Evolutionary conservation across 1,140 invertebrate genomes (phyloP), one percentile per base, ranked within the genome.

Genomic region (Sarcophaga bullata): DNA sequence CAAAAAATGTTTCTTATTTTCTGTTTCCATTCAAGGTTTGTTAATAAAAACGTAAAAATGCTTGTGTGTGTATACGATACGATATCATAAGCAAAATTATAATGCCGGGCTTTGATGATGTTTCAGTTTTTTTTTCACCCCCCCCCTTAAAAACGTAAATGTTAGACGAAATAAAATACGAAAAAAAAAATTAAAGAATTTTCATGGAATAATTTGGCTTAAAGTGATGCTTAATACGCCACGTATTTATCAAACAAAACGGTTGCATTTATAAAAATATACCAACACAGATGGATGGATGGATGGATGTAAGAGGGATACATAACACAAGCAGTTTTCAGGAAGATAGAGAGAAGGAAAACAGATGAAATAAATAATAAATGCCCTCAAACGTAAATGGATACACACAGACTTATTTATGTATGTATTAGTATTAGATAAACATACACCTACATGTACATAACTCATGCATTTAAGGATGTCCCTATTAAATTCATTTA

Each of bases 61-160:
- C 54, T 58, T 6, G 6, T 58, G 54, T 58, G 10, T 17, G 8
- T 62, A 62, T 62, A 17, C 19, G 15, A 68, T 8, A 68, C 6
- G n/a, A 68, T 58, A 58, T n/a, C 11, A 58, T 68, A 68, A 68
- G n/a, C 62, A 8, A 19, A 68, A 68, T 68, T 19, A 68, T 68
- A 68, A 68, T 68, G 17, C 25, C 25, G 4, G 4, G 25, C 62
- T 68, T 68, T 68, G 9, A 58, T 58, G 54, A 58, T 68, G 62
- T 19, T 68, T 8, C 17, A 68, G 17, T 68, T 68, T 9, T 62
- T 62, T 62, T 10, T 52, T 52, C 49, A 50, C 11, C 7, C 49
- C 49, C 6, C 6, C 50, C 50, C 1, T 10, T 37, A 37, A 37
- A n/a, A 6, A 50, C 49, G 11, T 50, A 50, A 10, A 52, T 13